phyloP scores from a whole-genome alignment of 2,888 invertebrate genomes.

The Aspidapion aeneum region DNA sequence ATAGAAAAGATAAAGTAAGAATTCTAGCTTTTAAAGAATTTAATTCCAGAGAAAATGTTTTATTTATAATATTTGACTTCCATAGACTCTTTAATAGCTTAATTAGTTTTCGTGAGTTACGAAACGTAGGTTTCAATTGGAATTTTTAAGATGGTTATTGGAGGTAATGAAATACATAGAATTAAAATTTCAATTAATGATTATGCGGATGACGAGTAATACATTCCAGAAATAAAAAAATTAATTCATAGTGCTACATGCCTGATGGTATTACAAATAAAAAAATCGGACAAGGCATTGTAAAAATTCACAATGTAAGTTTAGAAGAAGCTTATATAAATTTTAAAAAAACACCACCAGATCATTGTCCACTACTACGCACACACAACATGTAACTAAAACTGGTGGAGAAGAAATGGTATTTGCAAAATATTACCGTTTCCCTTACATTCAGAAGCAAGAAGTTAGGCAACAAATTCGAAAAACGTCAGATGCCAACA shows the following conservation, averaged over 20 bases:
- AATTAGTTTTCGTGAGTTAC: conserved; percentile 19
- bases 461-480: conserved; percentile 31
- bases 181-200: conserved; percentile 10
- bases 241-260: conserved; percentile 1
- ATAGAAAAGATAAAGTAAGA: neutral
- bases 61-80: conserved; percentile 17
- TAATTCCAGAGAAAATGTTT: conserved; percentile 7
- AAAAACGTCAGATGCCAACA: conserved; percentile 23
- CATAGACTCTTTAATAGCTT: conserved; percentile 24
- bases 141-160: neutral
- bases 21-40: conserved; percentile 2
- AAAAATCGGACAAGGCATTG: neutral
- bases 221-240: conserved; percentile 4
- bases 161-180: conserved; percentile 6
- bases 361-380: conserved; percentile 18
- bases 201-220: conserved; percentile 12
- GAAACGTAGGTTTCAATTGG: conserved; percentile 12
- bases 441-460: conserved; percentile 30
- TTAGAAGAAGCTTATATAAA: neutral
- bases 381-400: conserved; percentile 20
- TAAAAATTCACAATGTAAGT: conserved; percentile 2
- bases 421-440: conserved; percentile 27
- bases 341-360: conserved; percentile 10
- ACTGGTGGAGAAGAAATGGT: conserved; percentile 20
- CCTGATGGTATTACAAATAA: conserved; percentile 2